phyloP scores from a whole-genome alignment of 2,797 vertebrate species.

The Luscinia luscinia region DNA sequence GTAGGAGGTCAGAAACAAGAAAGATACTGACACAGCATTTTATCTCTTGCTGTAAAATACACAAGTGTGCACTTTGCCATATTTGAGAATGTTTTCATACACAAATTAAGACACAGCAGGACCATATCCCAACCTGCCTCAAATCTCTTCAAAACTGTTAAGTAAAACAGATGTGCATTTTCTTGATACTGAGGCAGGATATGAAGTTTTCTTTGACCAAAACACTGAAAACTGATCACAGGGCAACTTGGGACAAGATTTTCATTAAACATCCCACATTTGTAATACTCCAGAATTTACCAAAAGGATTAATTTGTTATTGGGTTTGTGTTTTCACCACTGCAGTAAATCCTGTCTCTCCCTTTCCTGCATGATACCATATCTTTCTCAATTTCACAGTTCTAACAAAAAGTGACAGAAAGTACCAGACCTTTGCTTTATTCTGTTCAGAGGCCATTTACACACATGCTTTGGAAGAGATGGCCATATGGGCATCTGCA shows the following conservation, averaged over 20 bases:
- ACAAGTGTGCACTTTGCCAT: background rate
- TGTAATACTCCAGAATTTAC: background rate
- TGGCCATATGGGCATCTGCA: background rate
- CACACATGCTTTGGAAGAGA: background rate
- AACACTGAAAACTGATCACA: background rate
- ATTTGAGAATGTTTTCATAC: background rate
- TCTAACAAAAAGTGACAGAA: background rate
- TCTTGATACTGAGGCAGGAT: slow-evolving; percentile 1
- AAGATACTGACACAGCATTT: background rate
- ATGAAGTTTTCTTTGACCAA: background rate
- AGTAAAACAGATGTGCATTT: background rate
- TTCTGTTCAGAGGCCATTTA: background rate
- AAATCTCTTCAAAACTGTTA: background rate
- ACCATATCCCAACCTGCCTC: background rate
- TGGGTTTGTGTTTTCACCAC: background rate
- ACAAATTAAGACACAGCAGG: background rate
- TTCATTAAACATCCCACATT: background rate
- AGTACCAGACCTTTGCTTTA: background rate
- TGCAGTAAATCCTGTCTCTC: background rate
- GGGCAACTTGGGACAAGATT: background rate
- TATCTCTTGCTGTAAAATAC: background rate
- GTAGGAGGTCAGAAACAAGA: background rate
- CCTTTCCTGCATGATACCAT: background rate
- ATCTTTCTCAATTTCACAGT: background rate
- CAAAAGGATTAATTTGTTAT: background rate